phyloP scores from a whole-genome alignment of 1,140 invertebrate genomes.

The Heliconius nattereri region DNA sequence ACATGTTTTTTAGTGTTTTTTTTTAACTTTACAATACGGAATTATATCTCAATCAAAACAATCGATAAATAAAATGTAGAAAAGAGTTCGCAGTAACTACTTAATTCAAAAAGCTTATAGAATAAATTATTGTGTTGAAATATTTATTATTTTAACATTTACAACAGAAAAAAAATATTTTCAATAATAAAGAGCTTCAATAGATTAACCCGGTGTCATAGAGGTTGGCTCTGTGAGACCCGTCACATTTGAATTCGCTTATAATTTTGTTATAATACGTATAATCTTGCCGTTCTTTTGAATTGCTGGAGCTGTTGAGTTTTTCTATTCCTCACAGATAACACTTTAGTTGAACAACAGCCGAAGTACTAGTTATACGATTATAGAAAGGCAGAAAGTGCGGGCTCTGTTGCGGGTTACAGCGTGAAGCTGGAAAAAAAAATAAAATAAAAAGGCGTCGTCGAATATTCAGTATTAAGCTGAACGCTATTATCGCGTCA shows the following conservation, averaged over 20 bases:
- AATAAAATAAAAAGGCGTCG: background rate
- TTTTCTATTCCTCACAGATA: too few relatives aligned
- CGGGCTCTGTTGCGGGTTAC: too few relatives aligned
- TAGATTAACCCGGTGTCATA: too few relatives aligned
- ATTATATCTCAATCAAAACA: background rate
- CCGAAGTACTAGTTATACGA: too few relatives aligned
- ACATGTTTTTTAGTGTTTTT: too few relatives aligned
- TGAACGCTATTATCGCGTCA: slow-evolving; percentile 36
- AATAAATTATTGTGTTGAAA: background rate
- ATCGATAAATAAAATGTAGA: background rate
- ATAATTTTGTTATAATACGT: too few relatives aligned
- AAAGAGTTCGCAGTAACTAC: background rate
- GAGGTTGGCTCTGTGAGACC: too few relatives aligned
- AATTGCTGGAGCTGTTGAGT: too few relatives aligned
- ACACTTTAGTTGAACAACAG: too few relatives aligned
- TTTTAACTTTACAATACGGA: background rate
- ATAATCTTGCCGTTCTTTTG: too few relatives aligned
- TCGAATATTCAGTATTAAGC: slow-evolving; percentile 23
- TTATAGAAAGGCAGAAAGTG: too few relatives aligned
- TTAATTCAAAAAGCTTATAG: background rate
- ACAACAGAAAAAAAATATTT: background rate
- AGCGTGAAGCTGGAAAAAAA: background rate
- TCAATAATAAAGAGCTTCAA: background rate
- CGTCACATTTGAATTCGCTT: too few relatives aligned
- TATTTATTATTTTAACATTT: background rate